Conservation (phyloP, 2,797 vertebrate genomes). For the Danio choprae region DNA sequence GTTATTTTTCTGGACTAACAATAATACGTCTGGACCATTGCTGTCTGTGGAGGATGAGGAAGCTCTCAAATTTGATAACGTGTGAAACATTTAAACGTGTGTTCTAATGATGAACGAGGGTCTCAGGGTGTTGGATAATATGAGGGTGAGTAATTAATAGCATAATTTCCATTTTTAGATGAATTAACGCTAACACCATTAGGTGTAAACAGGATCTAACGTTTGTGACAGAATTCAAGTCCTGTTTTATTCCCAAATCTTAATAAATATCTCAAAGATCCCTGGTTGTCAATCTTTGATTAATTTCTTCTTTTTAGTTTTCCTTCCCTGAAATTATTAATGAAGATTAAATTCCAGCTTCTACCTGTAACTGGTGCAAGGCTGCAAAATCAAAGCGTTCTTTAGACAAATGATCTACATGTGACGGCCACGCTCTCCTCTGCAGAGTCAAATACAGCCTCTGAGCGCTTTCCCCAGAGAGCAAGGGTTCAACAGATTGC, state of each 20-base stretch:
- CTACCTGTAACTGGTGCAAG: slow-evolving; percentile 7
- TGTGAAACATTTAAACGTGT: too few relatives aligned
- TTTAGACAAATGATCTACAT: slow-evolving; percentile 22
- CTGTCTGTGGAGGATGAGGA: too few relatives aligned
- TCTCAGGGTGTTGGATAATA: too few relatives aligned
- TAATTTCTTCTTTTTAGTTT: background rate
- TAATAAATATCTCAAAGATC: background rate
- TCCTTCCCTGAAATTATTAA: slow-evolving; percentile 13
- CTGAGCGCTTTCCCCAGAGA: background rate
- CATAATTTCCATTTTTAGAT: too few relatives aligned
- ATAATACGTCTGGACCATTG: too few relatives aligned
- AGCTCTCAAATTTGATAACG: too few relatives aligned
- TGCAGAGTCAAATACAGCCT: slow-evolving; percentile 1
- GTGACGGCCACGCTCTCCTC: slow-evolving; percentile 3
- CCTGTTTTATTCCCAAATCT: background rate
- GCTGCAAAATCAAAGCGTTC: slow-evolving; percentile 13
- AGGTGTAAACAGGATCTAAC: too few relatives aligned
- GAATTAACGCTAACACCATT: too few relatives aligned
- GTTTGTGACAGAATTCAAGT: background rate
- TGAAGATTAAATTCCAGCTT: slow-evolving; percentile 2
- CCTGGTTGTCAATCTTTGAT: background rate
- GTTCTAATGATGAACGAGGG: too few relatives aligned
- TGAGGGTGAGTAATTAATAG: too few relatives aligned
- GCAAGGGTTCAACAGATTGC: slow-evolving; percentile 3
- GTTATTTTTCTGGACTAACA: too few relatives aligned